Base-by-base conservation (phyloP, 1,140 invertebrate genomes). In the Heliconius melpomene region DNA sequence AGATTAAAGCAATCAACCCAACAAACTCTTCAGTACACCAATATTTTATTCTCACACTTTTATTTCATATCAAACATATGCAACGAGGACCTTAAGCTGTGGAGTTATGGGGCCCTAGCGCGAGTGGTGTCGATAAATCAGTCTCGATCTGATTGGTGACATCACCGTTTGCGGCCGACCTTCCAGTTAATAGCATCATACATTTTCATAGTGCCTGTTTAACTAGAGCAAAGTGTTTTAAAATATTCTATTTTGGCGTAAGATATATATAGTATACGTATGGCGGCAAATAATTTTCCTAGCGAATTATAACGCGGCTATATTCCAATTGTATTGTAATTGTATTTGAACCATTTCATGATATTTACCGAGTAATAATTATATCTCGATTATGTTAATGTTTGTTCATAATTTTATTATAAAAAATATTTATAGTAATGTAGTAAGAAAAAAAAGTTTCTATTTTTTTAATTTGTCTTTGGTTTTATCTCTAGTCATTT, bases 111-210 rank as follows among this genome's bases (percentile, higher is more conserved):
- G 83, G 83, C 86, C 87, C 87, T 90, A 89, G 90, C 87, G 78
- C 86, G 87, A 89, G 83, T 91, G 88, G 79, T 90, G 87, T 84
- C 87, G 77, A 91, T 91, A 93, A 93, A 91, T 92, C 86, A 90
- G 85, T 86, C 79, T 81, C 86, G 83, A 87, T 87, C 85, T 86
- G 86, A 89, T 90, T 87, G 89, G 87, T 91, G 90, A 91, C 90
- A 91, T 91, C 91, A 91, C 80, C 88, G 88, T 86, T 86, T 87
- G 82, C 76, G 78, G 83, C 60, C 84, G 91, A 87, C 91, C 91
- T 92, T 92, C 89, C 84, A 85, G 77, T 84, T 90, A 91, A 91
- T 90, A 87, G 87, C 84, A 86, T 84, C 86, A 87, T 89, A 85
- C 84, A 86, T 90, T 88, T 87, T 87, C 86, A 88, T 88, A 83